phyloP scores from a whole-genome alignment of 2,888 invertebrate genomes.

The Acanthoscelides obtectus region DNA sequence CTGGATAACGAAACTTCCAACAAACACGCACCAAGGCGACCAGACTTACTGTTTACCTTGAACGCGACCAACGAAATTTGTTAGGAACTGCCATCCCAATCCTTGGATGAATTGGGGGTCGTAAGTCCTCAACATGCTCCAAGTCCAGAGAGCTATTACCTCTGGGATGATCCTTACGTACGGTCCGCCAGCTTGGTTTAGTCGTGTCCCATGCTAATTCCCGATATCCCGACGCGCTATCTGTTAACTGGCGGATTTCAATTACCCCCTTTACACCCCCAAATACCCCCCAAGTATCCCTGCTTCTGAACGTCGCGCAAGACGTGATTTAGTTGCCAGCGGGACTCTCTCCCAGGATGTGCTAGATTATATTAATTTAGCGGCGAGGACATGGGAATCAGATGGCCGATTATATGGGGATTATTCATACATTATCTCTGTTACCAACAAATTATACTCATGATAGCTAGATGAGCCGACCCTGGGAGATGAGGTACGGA shows the following conservation, averaged over 20 bases:
- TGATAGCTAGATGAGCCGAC: neutral
- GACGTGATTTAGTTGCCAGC: neutral
- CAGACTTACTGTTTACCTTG: no score
- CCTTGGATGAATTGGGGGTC: neutral
- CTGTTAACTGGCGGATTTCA: slow-evolving; percentile 24
- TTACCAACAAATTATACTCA: neutral
- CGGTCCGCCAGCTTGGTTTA: slow-evolving; percentile 25
- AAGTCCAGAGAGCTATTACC: slow-evolving; percentile 42
- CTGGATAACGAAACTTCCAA: no score
- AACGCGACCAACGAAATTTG: no score
- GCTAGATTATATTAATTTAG: neutral
- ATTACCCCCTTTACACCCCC: slow-evolving; percentile 14
- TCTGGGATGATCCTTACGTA: slow-evolving; percentile 46
- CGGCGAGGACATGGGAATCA: neutral
- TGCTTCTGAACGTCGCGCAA: slow-evolving; percentile 4
- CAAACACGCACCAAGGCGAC: no score
- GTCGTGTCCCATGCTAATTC: slow-evolving; percentile 40
- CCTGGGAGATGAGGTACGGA: no score
- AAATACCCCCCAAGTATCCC: neutral
- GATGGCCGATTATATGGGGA: neutral
- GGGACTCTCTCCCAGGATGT: neutral
- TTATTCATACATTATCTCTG: neutral
- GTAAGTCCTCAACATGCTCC: slow-evolving; percentile 24
- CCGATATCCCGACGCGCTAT: slow-evolving; percentile 27
- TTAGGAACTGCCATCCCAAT: neutral